Conservation (phyloP, 2,888 invertebrate genomes). For the Aphodius granarius region DNA sequence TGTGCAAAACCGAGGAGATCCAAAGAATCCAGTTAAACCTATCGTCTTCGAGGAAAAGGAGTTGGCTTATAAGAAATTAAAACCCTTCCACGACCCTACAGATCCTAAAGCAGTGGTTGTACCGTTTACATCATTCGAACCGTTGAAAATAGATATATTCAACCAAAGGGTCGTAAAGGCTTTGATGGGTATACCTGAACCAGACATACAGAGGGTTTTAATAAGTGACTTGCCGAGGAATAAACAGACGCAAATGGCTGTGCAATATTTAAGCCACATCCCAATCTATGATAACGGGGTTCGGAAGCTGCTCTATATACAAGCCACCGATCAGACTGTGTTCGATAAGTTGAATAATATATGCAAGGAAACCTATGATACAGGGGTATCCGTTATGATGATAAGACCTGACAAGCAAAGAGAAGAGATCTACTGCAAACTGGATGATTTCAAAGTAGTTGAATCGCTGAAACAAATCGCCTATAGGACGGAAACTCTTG, state of each 20-base stretch:
- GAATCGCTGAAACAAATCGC: not conserved
- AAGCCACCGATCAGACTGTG: not conserved
- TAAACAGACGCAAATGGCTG: not conserved
- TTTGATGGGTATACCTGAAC: not conserved
- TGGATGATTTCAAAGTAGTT: not conserved
- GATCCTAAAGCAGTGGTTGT: not conserved
- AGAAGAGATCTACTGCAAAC: not conserved
- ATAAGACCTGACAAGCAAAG: not conserved
- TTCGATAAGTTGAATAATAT: conserved; percentile 1
- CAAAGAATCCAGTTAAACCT: not conserved
- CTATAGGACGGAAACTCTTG: not conserved
- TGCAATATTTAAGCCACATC: not conserved
- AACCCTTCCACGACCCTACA: not conserved
- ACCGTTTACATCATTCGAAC: not conserved
- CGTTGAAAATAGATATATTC: not conserved
- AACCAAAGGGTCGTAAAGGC: not conserved
- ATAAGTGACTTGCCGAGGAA: not conserved
- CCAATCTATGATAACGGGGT: not conserved
- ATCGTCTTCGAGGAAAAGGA: not conserved
- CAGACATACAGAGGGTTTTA: not conserved
- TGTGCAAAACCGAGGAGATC: not conserved
- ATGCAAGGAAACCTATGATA: not conserved
- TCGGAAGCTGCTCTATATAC: not conserved
- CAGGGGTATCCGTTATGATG: not conserved
- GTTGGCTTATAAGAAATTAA: not conserved